Evolutionary conservation across 2,888 invertebrate genomes (phyloP).

Genomic region (Pristionchus entomophagus): DNA sequence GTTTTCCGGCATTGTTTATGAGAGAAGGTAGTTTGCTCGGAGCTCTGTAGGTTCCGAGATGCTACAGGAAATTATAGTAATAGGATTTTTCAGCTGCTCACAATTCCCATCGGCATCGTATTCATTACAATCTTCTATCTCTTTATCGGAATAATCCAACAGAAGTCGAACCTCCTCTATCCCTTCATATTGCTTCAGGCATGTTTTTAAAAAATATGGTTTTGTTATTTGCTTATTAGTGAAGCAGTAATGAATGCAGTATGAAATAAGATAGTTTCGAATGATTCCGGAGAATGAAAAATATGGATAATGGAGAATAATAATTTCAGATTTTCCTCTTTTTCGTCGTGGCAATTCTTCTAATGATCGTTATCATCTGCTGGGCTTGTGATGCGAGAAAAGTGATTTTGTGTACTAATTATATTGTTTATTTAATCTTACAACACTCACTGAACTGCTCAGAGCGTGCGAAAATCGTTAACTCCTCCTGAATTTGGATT

Average conservation of each 20-base stretch:
- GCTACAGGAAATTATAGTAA: too few relatives aligned
- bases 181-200: conserved; percentile 65
- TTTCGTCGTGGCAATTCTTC: conserved; percentile 59
- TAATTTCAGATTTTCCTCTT: conserved; percentile 59
- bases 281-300: too few relatives aligned
- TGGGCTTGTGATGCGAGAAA: conserved; percentile 43
- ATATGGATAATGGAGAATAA: too few relatives aligned
- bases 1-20: too few relatives aligned
- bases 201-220: background rate
- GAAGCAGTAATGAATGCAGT: background rate
- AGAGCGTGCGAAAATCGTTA: too few relatives aligned
- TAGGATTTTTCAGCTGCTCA: conserved; percentile 36
- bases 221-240: background rate
- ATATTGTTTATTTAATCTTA: background rate
- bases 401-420: background rate
- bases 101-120: conserved; percentile 60
- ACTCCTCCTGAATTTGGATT: too few relatives aligned
- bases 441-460: too few relatives aligned
- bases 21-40: too few relatives aligned
- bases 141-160: conserved; percentile 65
- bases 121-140: conserved; percentile 65
- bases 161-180: conserved; percentile 60
- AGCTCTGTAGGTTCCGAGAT: too few relatives aligned
- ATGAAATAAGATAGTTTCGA: background rate
- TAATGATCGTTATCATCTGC: conserved; percentile 59